A percentile compares a stretch with the other conserved stretches of the same genome.
Evolutionary conservation across 2,113 vertebrate genomes (phyloP).

Genomic region (Pelvicachromis taeniatus): DNA sequence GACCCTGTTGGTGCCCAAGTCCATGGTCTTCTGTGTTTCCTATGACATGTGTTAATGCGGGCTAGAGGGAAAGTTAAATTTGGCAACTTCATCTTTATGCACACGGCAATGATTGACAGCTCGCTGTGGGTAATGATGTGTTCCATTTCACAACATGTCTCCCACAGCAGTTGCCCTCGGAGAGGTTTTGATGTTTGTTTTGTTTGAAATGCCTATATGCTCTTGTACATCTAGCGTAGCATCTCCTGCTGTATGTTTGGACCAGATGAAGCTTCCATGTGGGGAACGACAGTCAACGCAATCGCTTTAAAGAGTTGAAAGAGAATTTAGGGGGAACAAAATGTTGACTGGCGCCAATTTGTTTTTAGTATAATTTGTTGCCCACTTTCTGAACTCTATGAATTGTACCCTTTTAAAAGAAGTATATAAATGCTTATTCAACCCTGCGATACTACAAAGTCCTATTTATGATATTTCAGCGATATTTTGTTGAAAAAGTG

Average conservation of each 20-base stretch:
- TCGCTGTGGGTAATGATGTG: slow-evolving; percentile 48
- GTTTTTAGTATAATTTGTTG: background rate
- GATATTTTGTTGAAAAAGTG: background rate
- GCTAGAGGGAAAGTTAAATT: slow-evolving; percentile 45
- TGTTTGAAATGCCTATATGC: slow-evolving; percentile 46
- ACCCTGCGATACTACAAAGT: background rate
- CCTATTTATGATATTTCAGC: background rate
- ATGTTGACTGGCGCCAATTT: background rate
- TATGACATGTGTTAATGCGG: background rate
- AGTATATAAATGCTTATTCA: background rate
- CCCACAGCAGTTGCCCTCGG: slow-evolving; percentile 49
- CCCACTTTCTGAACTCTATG: accelerated
- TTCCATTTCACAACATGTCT: slow-evolving; percentile 33
- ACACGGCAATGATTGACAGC: slow-evolving; percentile 60
- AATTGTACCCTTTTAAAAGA: background rate
- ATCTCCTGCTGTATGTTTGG: slow-evolving; percentile 9
- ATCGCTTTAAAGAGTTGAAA: background rate
- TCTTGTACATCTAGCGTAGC: background rate
- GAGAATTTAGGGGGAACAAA: background rate
- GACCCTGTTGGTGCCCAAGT: background rate
- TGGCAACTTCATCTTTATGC: slow-evolving; percentile 25
- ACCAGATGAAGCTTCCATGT: background rate
- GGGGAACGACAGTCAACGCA: background rate
- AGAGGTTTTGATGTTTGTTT: slow-evolving; percentile 53
- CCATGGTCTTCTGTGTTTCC: background rate